Evolutionary conservation across 1,140 invertebrate species (phyloP).

Genomic region (Eupeodes corollae): DNA sequence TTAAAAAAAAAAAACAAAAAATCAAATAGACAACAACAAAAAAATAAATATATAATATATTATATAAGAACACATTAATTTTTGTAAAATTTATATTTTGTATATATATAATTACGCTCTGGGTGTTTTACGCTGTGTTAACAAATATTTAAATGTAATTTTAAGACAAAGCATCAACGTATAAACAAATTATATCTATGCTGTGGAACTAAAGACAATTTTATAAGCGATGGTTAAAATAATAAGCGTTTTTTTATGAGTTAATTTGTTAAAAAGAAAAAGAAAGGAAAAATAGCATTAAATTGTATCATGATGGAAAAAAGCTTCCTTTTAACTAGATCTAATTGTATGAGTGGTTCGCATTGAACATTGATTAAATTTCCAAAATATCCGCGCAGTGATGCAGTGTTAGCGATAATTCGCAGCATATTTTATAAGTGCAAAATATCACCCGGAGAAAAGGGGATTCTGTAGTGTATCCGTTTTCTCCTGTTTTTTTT

Average conservation of each 20-base stretch:
- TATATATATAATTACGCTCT: too few relatives aligned
- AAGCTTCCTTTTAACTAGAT: too few relatives aligned
- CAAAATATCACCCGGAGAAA: constrained; percentile 32
- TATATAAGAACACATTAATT: too few relatives aligned
- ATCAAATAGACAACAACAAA: too few relatives aligned
- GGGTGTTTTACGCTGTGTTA: too few relatives aligned
- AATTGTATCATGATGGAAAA: too few relatives aligned
- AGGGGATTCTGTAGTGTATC: neutral
- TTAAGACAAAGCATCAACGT: neutral
- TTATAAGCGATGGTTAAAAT: neutral
- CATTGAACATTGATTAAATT: too few relatives aligned
- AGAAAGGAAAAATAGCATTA: neutral
- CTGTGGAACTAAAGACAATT: neutral
- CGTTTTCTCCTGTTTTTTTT: neutral
- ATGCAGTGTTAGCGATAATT: constrained; percentile 26
- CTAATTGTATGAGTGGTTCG: too few relatives aligned
- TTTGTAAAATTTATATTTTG: too few relatives aligned
- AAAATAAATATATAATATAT: too few relatives aligned
- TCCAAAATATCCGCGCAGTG: too few relatives aligned
- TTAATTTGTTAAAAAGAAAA: neutral
- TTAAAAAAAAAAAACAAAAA: too few relatives aligned
- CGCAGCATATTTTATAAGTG: constrained; percentile 36
- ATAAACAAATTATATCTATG: neutral
- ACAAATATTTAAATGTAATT: neutral
- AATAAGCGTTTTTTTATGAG: neutral